These are phyloP conservation scores for Acomys russatus DNA, from an alignment of 2,797 vertebrate species.

Conservation along the genomic window DNA sequence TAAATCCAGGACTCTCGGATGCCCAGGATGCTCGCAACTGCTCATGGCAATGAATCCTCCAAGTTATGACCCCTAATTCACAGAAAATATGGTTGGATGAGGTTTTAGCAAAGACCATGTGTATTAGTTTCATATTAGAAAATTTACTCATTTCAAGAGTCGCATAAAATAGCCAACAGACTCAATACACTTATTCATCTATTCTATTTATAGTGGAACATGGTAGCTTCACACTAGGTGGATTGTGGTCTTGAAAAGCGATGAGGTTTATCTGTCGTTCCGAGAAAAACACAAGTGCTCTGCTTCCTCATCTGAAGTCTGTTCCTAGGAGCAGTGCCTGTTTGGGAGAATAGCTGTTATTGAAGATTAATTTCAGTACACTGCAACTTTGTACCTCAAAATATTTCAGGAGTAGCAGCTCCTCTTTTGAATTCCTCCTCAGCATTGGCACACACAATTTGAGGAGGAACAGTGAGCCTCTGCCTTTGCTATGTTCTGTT, in stretches of 20 bases:
- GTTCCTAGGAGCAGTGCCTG: constrained; percentile 42
- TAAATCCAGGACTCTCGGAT: background rate
- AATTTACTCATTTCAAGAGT: background rate
- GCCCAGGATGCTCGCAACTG: background rate
- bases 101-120: background rate
- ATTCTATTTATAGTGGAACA: background rate
- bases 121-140: background rate
- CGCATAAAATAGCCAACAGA: background rate
- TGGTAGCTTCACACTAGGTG: background rate
- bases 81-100: constrained; percentile 37
- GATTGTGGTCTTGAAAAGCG: background rate
- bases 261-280: background rate
- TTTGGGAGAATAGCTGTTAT: constrained; percentile 41
- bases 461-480: background rate
- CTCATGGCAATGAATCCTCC: background rate
- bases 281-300: background rate
- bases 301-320: constrained; percentile 55
- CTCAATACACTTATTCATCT: background rate
- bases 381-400: constrained; percentile 39
- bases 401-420: background rate
- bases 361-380: constrained; percentile 49
- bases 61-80: background rate
- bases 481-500: constrained; percentile 26
- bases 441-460: background rate
- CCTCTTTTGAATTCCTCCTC: constrained; percentile 35